Evolutionary conservation across 2,113 vertebrate genomes (phyloP), one percentile per base, ranked within the genome.

Genomic region (Acrocephalus kingi): DNA sequence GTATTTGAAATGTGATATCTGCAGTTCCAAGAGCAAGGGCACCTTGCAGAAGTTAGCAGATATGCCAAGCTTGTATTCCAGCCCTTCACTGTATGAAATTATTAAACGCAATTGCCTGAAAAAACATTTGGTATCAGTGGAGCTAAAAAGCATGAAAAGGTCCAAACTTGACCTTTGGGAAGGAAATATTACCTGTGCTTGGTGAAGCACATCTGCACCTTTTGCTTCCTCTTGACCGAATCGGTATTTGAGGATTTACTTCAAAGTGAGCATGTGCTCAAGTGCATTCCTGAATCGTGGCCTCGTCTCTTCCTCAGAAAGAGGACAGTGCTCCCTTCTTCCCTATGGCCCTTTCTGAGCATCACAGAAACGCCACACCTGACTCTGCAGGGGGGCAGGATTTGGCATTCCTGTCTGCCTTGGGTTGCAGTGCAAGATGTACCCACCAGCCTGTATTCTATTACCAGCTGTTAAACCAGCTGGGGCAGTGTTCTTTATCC

Each of bases 61-160:
- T 62, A 17, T 0, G 7, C 28, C 22, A 23, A 25, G 11, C 69
- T 84, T 54, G 15, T 51, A 15, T 89, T 81, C 31, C 4, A 73
- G 39, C 37, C 63, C 21, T 81, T 89, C n/a, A 41, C 27, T 4
- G 11, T 55, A n/a, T 0, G 0, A 23, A 71, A 76, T 58, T 39
- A 41, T 39, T 56, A 27, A 64, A 68, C 0, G 0, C 8, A 83
- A 37, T 88, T 89, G 41, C 59, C 67, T 68, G 39, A 86, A 86
- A 85, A 74, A 66, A 15, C 4, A 55, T 35, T 80, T n/a, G 45
- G 1, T 89, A 23, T 61, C 19, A 21, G 31, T 6, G 46, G 52
- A 68, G 49, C 16, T 78, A 49, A 76, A 74, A 66, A 41, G 37
- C 61, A 46, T 23, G 37, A 67, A 71, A 74, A 89, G 28, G 15